Conservation (phyloP, 2,888 invertebrate genomes). For the Oxycera nigricornis region DNA sequence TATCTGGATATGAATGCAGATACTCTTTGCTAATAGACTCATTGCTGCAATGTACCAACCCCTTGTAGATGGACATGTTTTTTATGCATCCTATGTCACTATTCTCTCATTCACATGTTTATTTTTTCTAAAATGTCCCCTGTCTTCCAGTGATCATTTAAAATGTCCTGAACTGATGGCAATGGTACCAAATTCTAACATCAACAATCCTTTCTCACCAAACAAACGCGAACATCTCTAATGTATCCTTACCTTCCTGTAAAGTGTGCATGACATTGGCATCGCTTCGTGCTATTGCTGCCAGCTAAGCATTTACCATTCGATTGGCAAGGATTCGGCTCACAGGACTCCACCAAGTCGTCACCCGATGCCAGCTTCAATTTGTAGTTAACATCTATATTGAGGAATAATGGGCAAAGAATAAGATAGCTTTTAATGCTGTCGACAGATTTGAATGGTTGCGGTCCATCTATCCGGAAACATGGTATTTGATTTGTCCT, state of each 20-base stretch:
- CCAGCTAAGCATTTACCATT: slow-evolving; percentile 70
- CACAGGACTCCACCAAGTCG: slow-evolving; percentile 72
- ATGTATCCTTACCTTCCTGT: slow-evolving; percentile 67
- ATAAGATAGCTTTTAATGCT: not conserved
- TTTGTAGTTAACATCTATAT: slow-evolving; percentile 69
- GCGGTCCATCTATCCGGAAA: not conserved
- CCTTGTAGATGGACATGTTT: no score
- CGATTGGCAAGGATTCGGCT: slow-evolving; percentile 76
- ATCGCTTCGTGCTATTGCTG: slow-evolving; percentile 67
- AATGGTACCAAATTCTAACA: not conserved
- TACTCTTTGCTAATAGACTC: no score
- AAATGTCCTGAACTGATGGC: no score
- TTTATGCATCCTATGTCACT: no score
- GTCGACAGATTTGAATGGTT: slow-evolving; percentile 11
- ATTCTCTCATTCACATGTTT: no score
- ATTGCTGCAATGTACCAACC: no score
- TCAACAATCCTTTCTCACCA: not conserved
- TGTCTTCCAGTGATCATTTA: no score
- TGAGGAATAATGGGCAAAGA: no score
- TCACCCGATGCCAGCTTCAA: slow-evolving; percentile 69
- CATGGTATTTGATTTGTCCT: not conserved
- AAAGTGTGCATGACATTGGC: slow-evolving; percentile 75
- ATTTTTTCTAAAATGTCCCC: no score
- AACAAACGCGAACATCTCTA: no score
- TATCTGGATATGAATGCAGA: no score